Percentiles rank a stretch among this genome's conserved stretches.
Evolutionary conservation across 2,113 vertebrate species (phyloP).

Genomic region (Neodon shergylaensis): DNA sequence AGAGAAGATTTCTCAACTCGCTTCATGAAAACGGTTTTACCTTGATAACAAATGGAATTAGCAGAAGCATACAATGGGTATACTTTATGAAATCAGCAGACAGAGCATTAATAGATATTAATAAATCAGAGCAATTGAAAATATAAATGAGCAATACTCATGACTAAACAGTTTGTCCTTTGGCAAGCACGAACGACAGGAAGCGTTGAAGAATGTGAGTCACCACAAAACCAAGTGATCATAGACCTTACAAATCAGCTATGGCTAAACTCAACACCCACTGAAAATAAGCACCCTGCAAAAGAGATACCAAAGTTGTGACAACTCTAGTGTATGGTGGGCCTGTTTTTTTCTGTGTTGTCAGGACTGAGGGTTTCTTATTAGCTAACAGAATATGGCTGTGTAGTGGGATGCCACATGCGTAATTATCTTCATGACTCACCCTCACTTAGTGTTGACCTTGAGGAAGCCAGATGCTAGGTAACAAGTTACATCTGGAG

Average conservation of each 20-base stretch:
- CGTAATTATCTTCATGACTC: neutral
- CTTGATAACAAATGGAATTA: neutral
- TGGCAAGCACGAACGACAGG: neutral
- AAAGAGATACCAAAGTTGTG: neutral
- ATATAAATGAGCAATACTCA: neutral
- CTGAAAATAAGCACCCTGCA: neutral
- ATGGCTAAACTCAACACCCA: neutral
- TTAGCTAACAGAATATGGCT: neutral
- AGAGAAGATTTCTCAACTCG: neutral
- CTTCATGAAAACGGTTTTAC: constrained; percentile 5
- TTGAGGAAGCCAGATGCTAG: neutral
- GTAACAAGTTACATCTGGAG: neutral
- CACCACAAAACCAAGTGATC: neutral
- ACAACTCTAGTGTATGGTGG: neutral
- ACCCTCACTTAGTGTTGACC: neutral
- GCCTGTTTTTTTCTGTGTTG: neutral
- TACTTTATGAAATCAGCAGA: neutral
- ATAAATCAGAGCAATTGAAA: neutral
- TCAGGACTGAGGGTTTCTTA: neutral
- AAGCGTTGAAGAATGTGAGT: neutral
- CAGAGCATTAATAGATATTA: neutral
- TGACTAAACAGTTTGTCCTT: constrained; percentile 2
- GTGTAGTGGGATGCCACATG: neutral
- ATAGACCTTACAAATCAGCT: neutral
- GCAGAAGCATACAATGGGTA: neutral